Evolutionary conservation across 2,113 vertebrate genomes (phyloP), one percentile per base, ranked within the genome.

Genomic region (Sinocyclocheilus anophthalmus): DNA sequence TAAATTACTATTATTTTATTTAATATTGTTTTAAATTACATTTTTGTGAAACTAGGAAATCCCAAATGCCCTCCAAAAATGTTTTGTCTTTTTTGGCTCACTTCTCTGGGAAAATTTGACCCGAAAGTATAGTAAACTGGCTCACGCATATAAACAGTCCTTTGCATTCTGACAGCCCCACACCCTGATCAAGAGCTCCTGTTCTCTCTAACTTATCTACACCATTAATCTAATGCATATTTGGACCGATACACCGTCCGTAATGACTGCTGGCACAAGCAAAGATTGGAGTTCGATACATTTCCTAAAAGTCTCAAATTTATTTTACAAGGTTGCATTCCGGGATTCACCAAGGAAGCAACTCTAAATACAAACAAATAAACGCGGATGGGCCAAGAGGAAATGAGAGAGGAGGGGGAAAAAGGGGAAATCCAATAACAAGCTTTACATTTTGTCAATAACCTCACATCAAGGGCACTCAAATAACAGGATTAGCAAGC

Each of bases 401-500:
- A 50, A 53, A 57, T 24, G 6, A 63, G 59, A n/a, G 45, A 61
- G 63, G 16, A 48, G 55, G 30, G 11, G 45, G 0, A 2, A 39
- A 48, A 69, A 50, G n/a, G 81, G 57, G 42, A 83, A 85, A 89
- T 88, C 87, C 85, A 85, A 88, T 75, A 86, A 84, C 87, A 85
- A 82, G 83, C 86, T 90, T 85, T 87, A 70, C 65, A 88, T 78
- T 89, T 88, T 88, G 85, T 92, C 88, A 87, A 86, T 89, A 88
- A 81, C 81, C 84, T 83, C 86, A 89, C 89, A 89, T 89, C 86
- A 90, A 88, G 87, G 88, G 72, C 83, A 83, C 85, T 77, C 75
- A 81, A 89, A 90, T 91, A 89, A 90, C 87, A 78, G 86, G 90
- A 92, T 92, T 92, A 91, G 83, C 70, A 75, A 55, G 55, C 84